Conservation (phyloP, 2,888 invertebrate species). For the Caenorhabditis wallacei region DNA sequence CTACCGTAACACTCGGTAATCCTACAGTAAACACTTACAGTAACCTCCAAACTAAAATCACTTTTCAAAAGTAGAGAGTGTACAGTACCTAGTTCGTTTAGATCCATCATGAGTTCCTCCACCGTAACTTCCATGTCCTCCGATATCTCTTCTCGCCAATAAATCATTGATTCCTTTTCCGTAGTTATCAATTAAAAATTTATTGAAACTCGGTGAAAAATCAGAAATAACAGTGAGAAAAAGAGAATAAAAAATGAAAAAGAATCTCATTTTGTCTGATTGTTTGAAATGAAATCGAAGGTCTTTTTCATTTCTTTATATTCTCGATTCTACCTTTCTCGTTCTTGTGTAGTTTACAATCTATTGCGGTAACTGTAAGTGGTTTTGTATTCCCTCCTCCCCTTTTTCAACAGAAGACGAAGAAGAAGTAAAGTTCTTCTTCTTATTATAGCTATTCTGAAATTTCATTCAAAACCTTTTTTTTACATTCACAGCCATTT, state of each 20-base stretch:
- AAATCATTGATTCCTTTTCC: slow-evolving; percentile 61
- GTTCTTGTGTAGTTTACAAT: slow-evolving; percentile 45
- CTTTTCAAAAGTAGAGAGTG: no score
- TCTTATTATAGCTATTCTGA: no score
- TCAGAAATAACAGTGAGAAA: slow-evolving; percentile 24
- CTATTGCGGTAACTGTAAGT: slow-evolving; percentile 40
- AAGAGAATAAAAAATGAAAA: no score
- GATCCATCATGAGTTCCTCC: slow-evolving; percentile 67
- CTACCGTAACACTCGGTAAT: no score
- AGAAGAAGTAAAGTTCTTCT: not conserved
- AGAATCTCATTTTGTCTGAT: slow-evolving; percentile 1
- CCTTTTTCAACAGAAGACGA: slow-evolving; percentile 35
- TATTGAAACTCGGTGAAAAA: slow-evolving; percentile 60
- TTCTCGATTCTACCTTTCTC: slow-evolving; percentile 29
- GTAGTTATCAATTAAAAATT: slow-evolving; percentile 54
- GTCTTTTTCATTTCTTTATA: slow-evolving; percentile 35
- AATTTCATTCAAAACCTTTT: no score
- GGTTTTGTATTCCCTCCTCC: slow-evolving; percentile 53
- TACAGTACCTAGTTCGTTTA: slow-evolving; percentile 48
- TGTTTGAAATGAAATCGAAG: slow-evolving; percentile 21
- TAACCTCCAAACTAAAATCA: no score
- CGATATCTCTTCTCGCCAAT: slow-evolving; percentile 68
- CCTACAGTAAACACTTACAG: no score
- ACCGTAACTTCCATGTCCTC: slow-evolving; percentile 67
- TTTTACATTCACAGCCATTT: not conserved